Conservation (phyloP, 2,888 invertebrate genomes). For the Epinotia demarniana region DNA sequence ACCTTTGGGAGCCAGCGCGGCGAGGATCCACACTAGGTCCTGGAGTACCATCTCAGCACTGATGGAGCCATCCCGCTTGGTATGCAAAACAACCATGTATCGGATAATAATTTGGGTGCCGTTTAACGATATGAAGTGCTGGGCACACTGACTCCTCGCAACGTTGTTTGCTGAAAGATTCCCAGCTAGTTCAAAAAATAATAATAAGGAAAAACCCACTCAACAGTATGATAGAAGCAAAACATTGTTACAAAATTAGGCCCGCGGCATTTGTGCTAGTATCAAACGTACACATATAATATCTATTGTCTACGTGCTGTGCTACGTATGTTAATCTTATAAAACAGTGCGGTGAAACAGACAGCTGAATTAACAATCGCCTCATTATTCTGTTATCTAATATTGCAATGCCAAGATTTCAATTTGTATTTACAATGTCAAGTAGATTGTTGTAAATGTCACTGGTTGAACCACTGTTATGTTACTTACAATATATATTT, state of each 20-base stretch:
- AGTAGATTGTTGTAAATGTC: conserved; percentile 72
- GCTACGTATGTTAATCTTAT: conserved; percentile 61
- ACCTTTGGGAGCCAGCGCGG: conserved; percentile 85
- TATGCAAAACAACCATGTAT: conserved; percentile 79
- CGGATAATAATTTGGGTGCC: conserved; percentile 85
- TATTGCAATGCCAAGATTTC: conserved; percentile 62
- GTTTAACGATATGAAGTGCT: conserved; percentile 81
- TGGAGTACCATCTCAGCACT: conserved; percentile 82
- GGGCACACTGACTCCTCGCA: conserved; percentile 79
- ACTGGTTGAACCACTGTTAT: conserved; percentile 61
- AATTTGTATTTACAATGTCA: conserved; percentile 69
- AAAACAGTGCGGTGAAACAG: conserved; percentile 56
- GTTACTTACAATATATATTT: conserved; percentile 56
- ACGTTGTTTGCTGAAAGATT: conserved; percentile 81
- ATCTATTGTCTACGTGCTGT: conserved; percentile 47
- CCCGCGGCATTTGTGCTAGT: conserved; percentile 45
- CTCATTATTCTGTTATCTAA: conserved; percentile 53
- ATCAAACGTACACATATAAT: conserved; percentile 46
- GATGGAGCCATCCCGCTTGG: conserved; percentile 80
- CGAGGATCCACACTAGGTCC: conserved; percentile 86
- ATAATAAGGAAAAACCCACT: conserved; percentile 45
- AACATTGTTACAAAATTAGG: conserved; percentile 48
- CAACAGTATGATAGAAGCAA: conserved; percentile 49
- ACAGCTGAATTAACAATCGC: conserved; percentile 65
- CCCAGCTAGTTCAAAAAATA: conserved; percentile 46